These are phyloP conservation scores for Zosterops lateralis DNA, from an alignment of 2,113 vertebrate species.

Conservation along the genomic window DNA sequence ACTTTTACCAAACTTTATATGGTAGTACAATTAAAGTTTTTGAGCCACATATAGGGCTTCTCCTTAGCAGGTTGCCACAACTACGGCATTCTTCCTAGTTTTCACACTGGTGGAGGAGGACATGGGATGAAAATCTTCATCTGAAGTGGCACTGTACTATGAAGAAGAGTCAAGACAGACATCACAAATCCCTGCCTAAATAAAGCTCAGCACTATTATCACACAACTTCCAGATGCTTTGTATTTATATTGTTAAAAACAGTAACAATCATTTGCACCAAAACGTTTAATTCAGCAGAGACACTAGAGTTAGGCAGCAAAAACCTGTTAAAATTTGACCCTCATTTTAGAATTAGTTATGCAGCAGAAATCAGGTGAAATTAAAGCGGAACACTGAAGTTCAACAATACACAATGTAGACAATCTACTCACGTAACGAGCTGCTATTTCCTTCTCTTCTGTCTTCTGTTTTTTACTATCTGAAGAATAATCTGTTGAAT, in stretches of 20 bases:
- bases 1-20: background rate
- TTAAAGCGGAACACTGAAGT: background rate
- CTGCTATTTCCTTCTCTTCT: constrained; percentile 89
- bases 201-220: background rate
- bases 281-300: background rate
- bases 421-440: constrained; percentile 85
- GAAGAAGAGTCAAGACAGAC: background rate
- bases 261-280: background rate
- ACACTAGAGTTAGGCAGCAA: background rate
- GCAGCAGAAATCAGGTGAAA: background rate
- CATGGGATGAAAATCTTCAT: background rate
- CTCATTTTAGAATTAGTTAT: background rate
- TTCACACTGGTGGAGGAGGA: background rate
- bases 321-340: background rate
- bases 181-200: background rate
- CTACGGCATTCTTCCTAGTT: background rate
- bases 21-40: background rate
- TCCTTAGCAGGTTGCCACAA: background rate
- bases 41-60: background rate
- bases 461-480: constrained; percentile 97
- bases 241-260: background rate
- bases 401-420: background rate
- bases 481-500: constrained; percentile 89
- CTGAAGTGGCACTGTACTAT: background rate
- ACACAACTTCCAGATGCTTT: background rate